Base-by-base conservation (phyloP, 2,888 invertebrate genomes). In the Acleris emargana region DNA sequence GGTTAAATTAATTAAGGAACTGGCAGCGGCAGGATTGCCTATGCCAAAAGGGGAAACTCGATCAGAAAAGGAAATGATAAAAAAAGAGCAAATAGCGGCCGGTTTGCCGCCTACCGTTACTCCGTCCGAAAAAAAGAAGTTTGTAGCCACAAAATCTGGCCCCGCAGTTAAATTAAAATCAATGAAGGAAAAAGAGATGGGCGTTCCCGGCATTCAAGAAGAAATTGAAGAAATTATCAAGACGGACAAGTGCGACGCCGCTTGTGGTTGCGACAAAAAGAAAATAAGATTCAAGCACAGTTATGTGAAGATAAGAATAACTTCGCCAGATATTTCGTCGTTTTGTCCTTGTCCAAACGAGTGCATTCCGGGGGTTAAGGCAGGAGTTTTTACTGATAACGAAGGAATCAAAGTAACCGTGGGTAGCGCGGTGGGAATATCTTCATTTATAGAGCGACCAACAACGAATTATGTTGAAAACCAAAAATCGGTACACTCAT, bases 321-420 rank as follows among this genome's bases (percentile, higher is more conserved):
- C 54, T 7, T 54, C 54, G n/a, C 54, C 54, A 7, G 54, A 54
- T n/a, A n/a, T 20, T 54, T 54, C 54, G 7, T 54, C 54, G 7
- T 54, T 54, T n/a, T 54, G 54, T 43, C 20, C 54, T 13, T 54
- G 54, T 22, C 42, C 54, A 5, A 1, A 54, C 20, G 54, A 54
- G 5, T 54, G 54, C 7, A 2, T 45, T 20, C 54, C 42, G 0
- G 54, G 54, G 5, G 16, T 54, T 5, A 42, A 32, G 7, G 16
- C 20, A 7, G 20, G 42, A 20, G 54, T 42, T 9, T 42, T 20
- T 16, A 54, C 54, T 54, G 54, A 54, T 3, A 54, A 20, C n/a
- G 32, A 54, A 22, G 54, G 32, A 20, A 54, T 54, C 22, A 42
- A 16, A 42, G 7, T 18, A 1, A 54, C 42, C 13, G 13, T 18